A percentile compares a stretch with the other conserved stretches of the same genome.
Conservation (phyloP, 2,113 vertebrate genomes). For the Scomber scombrus region DNA sequence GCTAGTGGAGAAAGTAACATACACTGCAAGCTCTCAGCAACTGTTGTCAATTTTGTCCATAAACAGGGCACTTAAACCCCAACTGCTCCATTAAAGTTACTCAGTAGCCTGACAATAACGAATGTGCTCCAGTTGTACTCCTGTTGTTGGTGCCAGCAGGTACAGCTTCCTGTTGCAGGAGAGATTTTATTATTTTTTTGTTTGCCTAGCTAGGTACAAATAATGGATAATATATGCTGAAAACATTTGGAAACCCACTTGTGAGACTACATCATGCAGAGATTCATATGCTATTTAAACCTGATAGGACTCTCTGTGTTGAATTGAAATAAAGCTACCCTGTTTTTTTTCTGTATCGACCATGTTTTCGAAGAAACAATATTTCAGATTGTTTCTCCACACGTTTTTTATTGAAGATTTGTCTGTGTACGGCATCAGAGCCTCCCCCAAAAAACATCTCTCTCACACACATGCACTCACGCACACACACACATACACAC, state of each 20-base stretch:
- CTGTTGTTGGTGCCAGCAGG: slow-evolving; percentile 11
- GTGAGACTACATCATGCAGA: background rate
- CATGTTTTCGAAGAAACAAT: slow-evolving; percentile 52
- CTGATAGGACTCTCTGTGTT: slow-evolving; percentile 11
- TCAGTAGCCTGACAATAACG: slow-evolving; percentile 29
- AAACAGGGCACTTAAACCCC: slow-evolving; percentile 57
- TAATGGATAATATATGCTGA: slow-evolving; percentile 15
- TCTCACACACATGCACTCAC: slow-evolving; percentile 14
- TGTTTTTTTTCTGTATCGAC: slow-evolving; percentile 20
- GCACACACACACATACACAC: slow-evolving; percentile 25
- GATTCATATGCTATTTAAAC: slow-evolving; percentile 43
- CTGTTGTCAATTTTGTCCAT: slow-evolving; percentile 50
- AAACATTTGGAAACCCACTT: slow-evolving; percentile 23
- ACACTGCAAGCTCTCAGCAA: slow-evolving; percentile 37
- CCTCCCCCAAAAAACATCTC: slow-evolving; percentile 5
- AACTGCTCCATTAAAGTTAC: slow-evolving; percentile 54
- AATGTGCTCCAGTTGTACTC: background rate
- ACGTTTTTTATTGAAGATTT: slow-evolving; percentile 58
- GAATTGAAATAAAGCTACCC: slow-evolving; percentile 48
- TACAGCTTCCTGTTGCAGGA: background rate
- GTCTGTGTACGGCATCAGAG: slow-evolving; percentile 51
- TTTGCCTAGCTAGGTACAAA: slow-evolving; percentile 1
- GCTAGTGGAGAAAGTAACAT: slow-evolving; percentile 24
- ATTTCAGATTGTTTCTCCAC: slow-evolving; percentile 63
- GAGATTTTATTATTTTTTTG: background rate